Percentiles rank a stretch among this genome's conserved stretches.
These are phyloP conservation scores for Pammene fasciana DNA, from an alignment of 2,888 invertebrate genomes.

Conservation along the genomic window DNA sequence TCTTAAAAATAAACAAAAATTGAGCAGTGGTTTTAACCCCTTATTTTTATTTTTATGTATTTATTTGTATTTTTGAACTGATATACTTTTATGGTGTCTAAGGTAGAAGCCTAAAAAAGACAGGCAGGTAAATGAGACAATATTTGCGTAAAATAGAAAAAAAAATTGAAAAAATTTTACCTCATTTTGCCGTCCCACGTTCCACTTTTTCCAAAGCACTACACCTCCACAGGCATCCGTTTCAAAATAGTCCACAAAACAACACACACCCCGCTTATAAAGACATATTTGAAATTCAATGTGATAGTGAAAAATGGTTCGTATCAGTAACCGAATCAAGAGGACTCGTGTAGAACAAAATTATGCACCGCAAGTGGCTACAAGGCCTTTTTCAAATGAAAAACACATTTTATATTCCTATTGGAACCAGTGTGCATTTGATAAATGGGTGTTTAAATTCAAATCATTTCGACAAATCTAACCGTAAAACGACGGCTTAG, in stretches of 20 bases:
- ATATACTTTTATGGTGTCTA: too few relatives aligned
- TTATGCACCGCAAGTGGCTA: conserved; percentile 68
- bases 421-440: conserved; percentile 38
- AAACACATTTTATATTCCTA: conserved; percentile 41
- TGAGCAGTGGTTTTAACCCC: too few relatives aligned
- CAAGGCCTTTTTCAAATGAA: conserved; percentile 59
- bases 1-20: too few relatives aligned
- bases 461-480: conserved; percentile 23
- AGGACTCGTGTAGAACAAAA: conserved; percentile 56
- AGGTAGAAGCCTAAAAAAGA: too few relatives aligned
- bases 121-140: too few relatives aligned
- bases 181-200: conserved; percentile 57
- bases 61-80: too few relatives aligned
- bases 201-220: conserved; percentile 50
- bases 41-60: too few relatives aligned
- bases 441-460: conserved; percentile 36
- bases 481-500: background rate
- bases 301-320: conserved; percentile 74
- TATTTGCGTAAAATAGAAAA: background rate
- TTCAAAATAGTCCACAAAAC: conserved; percentile 69
- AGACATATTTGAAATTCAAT: conserved; percentile 81
- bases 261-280: conserved; percentile 74
- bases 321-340: conserved; percentile 67
- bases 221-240: conserved; percentile 62
- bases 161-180: conserved; percentile 53